phyloP scores from a whole-genome alignment of 2,797 vertebrate species.

The Emys orbicularis region DNA sequence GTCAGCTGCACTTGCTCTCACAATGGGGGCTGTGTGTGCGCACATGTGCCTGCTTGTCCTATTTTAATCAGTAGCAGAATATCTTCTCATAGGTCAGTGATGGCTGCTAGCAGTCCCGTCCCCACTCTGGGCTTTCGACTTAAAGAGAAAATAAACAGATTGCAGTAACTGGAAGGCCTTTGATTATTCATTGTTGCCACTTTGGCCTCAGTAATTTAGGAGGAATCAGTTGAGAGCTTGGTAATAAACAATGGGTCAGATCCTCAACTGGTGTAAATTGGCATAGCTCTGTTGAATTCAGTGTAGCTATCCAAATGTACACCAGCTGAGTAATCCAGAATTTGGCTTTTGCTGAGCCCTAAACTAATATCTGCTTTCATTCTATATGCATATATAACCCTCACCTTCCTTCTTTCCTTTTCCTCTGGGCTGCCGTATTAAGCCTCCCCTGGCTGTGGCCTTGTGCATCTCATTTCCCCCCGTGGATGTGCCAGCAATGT shows the following conservation, averaged over 20 bases:
- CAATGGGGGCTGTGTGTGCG: background rate
- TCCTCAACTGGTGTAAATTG: background rate
- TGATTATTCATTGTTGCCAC: conserved; percentile 11
- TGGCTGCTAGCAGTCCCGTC: conserved; percentile 19
- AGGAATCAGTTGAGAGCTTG: background rate
- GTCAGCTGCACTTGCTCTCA: background rate
- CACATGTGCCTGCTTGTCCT: background rate
- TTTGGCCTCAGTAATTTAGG: background rate
- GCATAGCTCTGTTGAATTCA: background rate
- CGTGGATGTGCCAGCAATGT: background rate
- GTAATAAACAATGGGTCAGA: background rate
- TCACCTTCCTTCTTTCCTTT: background rate
- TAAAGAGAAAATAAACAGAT: conserved; percentile 26
- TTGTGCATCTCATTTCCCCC: background rate
- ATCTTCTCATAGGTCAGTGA: conserved; percentile 36
- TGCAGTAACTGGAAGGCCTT: conserved; percentile 6
- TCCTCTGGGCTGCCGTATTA: background rate
- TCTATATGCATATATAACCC: background rate
- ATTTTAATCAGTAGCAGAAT: background rate
- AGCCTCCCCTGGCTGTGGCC: background rate
- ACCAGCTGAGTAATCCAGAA: background rate
- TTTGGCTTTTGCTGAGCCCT: conserved; percentile 31
- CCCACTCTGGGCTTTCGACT: background rate
- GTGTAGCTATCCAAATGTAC: background rate
- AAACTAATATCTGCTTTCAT: background rate